Percentiles rank a stretch among this genome's conserved stretches.
phyloP scores from a whole-genome alignment of 2,888 invertebrate species.

The Tipula vernalis region DNA sequence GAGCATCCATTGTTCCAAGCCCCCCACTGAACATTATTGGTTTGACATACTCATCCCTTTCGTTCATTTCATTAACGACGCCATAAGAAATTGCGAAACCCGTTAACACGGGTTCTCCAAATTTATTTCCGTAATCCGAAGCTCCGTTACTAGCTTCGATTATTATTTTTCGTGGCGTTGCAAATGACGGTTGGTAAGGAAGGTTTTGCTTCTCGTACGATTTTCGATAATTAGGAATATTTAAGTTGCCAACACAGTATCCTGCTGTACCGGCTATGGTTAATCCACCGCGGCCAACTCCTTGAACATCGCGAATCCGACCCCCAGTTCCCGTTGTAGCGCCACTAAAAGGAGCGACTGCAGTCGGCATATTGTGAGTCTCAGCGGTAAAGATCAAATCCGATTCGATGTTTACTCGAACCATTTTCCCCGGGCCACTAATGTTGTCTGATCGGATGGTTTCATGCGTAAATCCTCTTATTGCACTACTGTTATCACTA shows the following conservation, averaged over 20 bases:
- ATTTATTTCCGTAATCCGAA: constrained; percentile 98
- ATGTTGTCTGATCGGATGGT: constrained; percentile 52
- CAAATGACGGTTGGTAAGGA: constrained; percentile 80
- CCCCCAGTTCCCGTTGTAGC: constrained; percentile 98
- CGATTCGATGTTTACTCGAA: constrained; percentile 46
- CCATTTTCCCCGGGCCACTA: constrained; percentile 46
- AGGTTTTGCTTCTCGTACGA: constrained; percentile 70
- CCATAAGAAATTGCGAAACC: constrained; percentile 92
- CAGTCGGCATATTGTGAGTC: constrained; percentile 97
- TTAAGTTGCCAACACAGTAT: constrained; percentile 87
- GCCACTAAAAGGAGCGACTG: constrained; percentile 94
- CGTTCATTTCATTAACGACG: constrained; percentile 46
- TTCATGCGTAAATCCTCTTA: constrained; percentile 63
- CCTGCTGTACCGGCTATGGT: constrained; percentile 94
- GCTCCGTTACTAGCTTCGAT: constrained; percentile 97
- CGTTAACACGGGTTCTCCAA: constrained; percentile 87
- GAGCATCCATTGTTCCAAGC: constrained; percentile 77
- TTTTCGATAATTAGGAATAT: constrained; percentile 59
- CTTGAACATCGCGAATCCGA: constrained; percentile 81
- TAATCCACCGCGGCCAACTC: constrained; percentile 86
- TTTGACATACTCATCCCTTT: constrained; percentile 86
- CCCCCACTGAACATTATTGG: constrained; percentile 99
- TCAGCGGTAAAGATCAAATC: constrained; percentile 97
- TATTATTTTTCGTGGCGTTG: constrained; percentile 75
- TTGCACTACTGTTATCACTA: constrained; percentile 93